Base-by-base conservation (phyloP, 1,140 invertebrate species). In the Heliconius eleuchia region DNA sequence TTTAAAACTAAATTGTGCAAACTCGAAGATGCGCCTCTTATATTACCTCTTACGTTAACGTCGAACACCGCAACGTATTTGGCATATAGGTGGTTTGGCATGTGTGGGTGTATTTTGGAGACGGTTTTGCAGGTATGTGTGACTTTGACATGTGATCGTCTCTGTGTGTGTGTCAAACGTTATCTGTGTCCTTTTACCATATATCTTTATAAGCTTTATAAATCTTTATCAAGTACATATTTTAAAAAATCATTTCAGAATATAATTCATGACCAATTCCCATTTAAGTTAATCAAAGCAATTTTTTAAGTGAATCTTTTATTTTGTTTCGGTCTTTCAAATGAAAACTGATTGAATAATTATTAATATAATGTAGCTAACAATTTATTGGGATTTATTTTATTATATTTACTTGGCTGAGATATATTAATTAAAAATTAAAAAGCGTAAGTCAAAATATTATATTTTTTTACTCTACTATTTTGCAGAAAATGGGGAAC, bases 11-110 rank as follows among this genome's bases (percentile, higher is more conserved):
- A 94, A 89, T 91, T 94, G 92, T 93, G 91, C 71, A 72, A 72
- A 72, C 37, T 72, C 37, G 71, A 72, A 72, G 71, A 72, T 72
- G 92, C 92, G 91, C 89, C 89, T 94, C 92, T 94, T 94, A 94
- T 94, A 93, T 93, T 91, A 94, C 86, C 87, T 92, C 91, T 94
- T 94, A 92, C 88, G 89, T 90, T 91, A 89, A 91, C 86, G 87
- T 82, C 87, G 88, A 85, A 91, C 89, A 94, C 90, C 91, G 92
- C 92, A 94, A 94, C 89, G 87, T 91, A 90, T 94, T 94, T 90
- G 89, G 86, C 89, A 91, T 91, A 91, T 82, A 88, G 86, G 84
- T 73, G 76, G 71, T 66, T 80, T 84, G 71, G 74, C 70, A 76
- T 85, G 91, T 91, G 89, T 92, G 88, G 66, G 91, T 92, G 81